A percentile compares a stretch with the other conserved stretches of the same genome.
phyloP scores from a whole-genome alignment of 1,140 invertebrate species.

The Magallana gigas region DNA sequence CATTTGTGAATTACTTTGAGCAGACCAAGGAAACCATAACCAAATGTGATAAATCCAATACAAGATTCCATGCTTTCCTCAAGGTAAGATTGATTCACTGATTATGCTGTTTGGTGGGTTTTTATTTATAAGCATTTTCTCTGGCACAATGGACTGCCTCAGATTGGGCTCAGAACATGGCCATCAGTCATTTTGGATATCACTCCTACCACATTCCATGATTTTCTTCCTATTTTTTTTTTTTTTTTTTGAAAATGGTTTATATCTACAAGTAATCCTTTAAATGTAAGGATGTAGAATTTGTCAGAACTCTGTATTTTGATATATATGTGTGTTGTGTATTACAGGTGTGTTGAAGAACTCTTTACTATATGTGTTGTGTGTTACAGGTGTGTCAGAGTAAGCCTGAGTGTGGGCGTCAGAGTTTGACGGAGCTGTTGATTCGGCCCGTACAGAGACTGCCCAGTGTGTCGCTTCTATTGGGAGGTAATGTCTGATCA shows the following conservation, averaged over 20 bases:
- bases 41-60: conserved; percentile 93
- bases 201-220: too few relatives aligned
- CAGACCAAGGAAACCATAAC: conserved; percentile 95
- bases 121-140: too few relatives aligned
- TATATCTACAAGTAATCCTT: too few relatives aligned
- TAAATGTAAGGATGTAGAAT: too few relatives aligned
- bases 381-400: conserved; percentile 72
- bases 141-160: too few relatives aligned
- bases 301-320: too few relatives aligned
- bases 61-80: conserved; percentile 98
- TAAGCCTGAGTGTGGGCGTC: conserved; percentile 93
- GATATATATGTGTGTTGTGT: conserved; percentile 35
- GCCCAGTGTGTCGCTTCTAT: conserved; percentile 94
- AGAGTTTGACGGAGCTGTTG: conserved; percentile 95
- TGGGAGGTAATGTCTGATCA: conserved; percentile 86
- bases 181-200: too few relatives aligned
- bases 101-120: too few relatives aligned
- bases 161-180: too few relatives aligned
- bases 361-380: conserved; percentile 17
- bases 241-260: too few relatives aligned
- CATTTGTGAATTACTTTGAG: conserved; percentile 98
- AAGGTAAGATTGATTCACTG: too few relatives aligned
- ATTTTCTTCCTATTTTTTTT: too few relatives aligned
- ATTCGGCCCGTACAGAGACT: conserved; percentile 98
- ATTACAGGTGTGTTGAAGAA: conserved; percentile 73